These are phyloP conservation scores for Temnopleurus reevesii DNA, from an alignment of 53 echinoderm and acorn worm genomes.

Conservation along the genomic window DNA sequence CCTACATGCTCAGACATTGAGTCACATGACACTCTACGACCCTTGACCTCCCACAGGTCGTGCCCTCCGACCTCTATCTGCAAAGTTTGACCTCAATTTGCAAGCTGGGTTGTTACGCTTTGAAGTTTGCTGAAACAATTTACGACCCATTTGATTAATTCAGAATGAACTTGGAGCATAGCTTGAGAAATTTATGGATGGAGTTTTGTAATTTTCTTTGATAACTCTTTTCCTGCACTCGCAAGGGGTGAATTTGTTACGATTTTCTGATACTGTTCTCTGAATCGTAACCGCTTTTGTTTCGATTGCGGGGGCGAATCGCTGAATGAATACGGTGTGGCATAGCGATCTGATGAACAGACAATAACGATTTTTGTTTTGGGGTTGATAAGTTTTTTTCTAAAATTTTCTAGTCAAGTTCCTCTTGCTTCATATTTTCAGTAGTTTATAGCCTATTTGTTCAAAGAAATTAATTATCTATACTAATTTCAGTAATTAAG, in stretches of 20 bases:
- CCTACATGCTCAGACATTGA: neutral
- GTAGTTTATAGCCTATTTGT: too few species aligned
- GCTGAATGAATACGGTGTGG: neutral
- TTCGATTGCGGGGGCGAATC: neutral
- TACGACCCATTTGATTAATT: conserved; percentile 10
- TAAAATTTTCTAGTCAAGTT: too few species aligned
- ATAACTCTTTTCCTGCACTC: neutral
- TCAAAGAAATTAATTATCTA: too few species aligned
- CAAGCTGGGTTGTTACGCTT: neutral
- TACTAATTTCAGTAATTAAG: too few species aligned
- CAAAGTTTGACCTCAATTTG: neutral
- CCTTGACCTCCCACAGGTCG: neutral
- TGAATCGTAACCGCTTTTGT: conserved; percentile 14
- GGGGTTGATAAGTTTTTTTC: too few species aligned
- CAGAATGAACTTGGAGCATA: neutral
- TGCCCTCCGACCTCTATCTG: neutral
- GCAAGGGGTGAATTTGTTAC: neutral
- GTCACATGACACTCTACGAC: conserved; percentile 22
- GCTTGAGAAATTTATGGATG: conserved; percentile 9
- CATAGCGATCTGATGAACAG: neutral
- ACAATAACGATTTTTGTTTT: too few species aligned
- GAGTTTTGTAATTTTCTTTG: neutral
- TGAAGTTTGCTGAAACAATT: neutral
- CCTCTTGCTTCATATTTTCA: too few species aligned
- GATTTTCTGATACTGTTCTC: neutral